Base-by-base conservation (phyloP, 1,140 invertebrate species). In the Luehdorfia chinensis region DNA sequence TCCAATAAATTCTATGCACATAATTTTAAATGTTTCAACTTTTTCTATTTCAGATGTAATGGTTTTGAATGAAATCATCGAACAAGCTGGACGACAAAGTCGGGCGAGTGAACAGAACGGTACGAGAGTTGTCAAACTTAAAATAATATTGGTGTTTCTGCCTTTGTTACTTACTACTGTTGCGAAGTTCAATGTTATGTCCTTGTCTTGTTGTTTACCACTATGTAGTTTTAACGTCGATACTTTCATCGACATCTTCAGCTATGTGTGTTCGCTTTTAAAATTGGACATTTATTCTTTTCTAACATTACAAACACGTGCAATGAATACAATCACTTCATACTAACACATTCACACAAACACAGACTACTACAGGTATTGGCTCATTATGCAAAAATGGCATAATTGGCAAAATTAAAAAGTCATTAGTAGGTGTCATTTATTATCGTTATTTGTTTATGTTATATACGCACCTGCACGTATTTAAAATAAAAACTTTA, bases 11-110 rank as follows among this genome's bases (percentile, higher is more conserved):
- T n/a, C n/a, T n/a, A n/a, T n/a, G n/a, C n/a, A n/a, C n/a, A n/a
- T n/a, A n/a, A n/a, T n/a, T n/a, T n/a, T n/a, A n/a, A n/a, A n/a
- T n/a, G n/a, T n/a, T n/a, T n/a, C n/a, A n/a, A n/a, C n/a, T n/a
- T n/a, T n/a, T n/a, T n/a, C n/a, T n/a, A n/a, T 91, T 90, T 11
- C 87, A 98, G 97, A 99, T 91, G 96, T 98, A 36, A 97, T 98
- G 96, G 96, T 98, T 50, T 87, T 99, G 59, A 98, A 97, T 84
- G 96, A 98, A 80, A 97, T 99, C 56, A 96, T 98, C 59, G 97
- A 98, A 83, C 96, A 98, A 89, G 97, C 96, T 18, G 95, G 81
- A 9, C 61, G 81, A 48, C 79, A 84, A 45, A 96, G 95, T 87
- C 90, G 92, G 78, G 91, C 92, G 28, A 95, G 94, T 70, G 95